Percentiles rank a stretch among this genome's conserved stretches.
Evolutionary conservation across 2,113 vertebrate species (phyloP).

Genomic region (Panurus biarmicus): DNA sequence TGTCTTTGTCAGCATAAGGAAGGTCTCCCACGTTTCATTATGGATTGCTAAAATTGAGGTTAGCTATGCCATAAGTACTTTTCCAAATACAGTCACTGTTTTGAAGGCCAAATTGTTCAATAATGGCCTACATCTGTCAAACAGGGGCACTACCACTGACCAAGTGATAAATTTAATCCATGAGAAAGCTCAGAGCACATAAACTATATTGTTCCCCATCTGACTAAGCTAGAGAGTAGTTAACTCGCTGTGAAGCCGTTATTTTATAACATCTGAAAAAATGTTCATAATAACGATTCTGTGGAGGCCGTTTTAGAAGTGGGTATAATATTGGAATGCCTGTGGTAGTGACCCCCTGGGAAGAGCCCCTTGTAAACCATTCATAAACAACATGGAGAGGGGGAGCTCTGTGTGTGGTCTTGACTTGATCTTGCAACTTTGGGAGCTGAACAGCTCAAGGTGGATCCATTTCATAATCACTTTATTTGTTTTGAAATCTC

Average conservation of each 20-base stretch:
- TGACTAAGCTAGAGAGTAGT: conserved; percentile 24
- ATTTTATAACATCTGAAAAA: conserved; percentile 57
- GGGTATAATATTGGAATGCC: conserved; percentile 42
- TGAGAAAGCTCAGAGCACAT: conserved; percentile 44
- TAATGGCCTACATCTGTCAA: conserved; percentile 45
- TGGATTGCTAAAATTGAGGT: background rate
- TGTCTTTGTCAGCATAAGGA: background rate
- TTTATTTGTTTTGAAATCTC: conserved; percentile 54
- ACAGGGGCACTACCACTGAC: conserved; percentile 47
- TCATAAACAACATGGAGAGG: conserved; percentile 38
- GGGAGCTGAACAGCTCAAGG: conserved; percentile 35
- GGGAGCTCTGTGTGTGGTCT: conserved; percentile 53
- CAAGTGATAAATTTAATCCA: conserved; percentile 56
- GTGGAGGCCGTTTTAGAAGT: conserved; percentile 24
- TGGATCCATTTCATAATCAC: conserved; percentile 46
- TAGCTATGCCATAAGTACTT: conserved; percentile 8
- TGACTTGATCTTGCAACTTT: conserved; percentile 31
- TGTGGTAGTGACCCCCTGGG: conserved; percentile 39
- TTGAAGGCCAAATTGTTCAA: conserved; percentile 35
- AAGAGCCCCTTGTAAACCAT: conserved; percentile 47
- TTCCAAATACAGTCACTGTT: conserved; percentile 12
- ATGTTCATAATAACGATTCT: conserved; percentile 26
- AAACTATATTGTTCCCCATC: conserved; percentile 45
- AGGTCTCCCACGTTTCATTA: background rate
- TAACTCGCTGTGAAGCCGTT: conserved; percentile 20